phyloP scores from a whole-genome alignment of 2,888 invertebrate species.

The Drosophila atripex region DNA sequence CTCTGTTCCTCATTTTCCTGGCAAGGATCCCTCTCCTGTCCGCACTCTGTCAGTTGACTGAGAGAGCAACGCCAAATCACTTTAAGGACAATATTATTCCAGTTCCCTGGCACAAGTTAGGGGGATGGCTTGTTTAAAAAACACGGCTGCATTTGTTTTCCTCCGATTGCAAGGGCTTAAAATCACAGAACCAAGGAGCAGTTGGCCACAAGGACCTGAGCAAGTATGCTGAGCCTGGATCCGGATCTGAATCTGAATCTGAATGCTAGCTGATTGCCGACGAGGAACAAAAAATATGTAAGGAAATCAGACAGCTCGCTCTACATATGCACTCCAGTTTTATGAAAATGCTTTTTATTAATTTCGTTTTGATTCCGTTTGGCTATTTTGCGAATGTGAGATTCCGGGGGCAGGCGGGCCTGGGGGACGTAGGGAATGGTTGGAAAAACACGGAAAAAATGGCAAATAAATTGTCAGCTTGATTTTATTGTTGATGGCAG shows the following conservation, averaged over 20 bases:
- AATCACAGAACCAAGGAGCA: conserved; percentile 5
- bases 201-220: conserved; percentile 4
- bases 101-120: no score
- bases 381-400: not conserved
- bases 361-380: conserved; percentile 38
- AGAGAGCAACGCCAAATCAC: not conserved
- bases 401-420: not conserved
- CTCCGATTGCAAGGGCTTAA: not conserved
- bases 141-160: not conserved
- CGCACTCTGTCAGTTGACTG: no score
- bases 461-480: conserved; percentile 46
- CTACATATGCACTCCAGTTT: conserved; percentile 22
- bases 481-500: conserved; percentile 44
- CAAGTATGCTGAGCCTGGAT: no score
- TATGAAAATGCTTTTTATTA: conserved; percentile 45
- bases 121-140: no score
- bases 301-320: not conserved
- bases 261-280: not conserved
- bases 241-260: not conserved
- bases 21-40: no score
- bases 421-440: not conserved
- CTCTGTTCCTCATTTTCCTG: not conserved
- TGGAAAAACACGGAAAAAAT: conserved; percentile 32
- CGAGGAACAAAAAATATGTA: conserved; percentile 12
- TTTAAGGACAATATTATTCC: not conserved